Conservation (phyloP, 1,140 invertebrate species). For the Hormaphis cornu region DNA sequence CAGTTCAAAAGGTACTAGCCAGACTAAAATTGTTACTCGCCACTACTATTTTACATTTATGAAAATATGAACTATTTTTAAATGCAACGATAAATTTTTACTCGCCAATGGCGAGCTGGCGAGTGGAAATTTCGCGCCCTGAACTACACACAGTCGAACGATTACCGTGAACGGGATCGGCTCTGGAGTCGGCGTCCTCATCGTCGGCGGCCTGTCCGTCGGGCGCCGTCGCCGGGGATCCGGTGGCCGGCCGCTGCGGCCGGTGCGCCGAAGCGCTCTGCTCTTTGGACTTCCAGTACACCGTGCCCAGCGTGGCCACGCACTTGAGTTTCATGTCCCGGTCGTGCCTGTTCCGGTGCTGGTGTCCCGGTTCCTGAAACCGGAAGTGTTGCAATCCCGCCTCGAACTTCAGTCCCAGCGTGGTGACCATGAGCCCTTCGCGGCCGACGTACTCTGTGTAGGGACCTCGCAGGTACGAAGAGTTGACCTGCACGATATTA, state of each 20-base stretch:
- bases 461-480: constrained; percentile 47
- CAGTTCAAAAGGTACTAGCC: too few relatives aligned
- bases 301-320: constrained; percentile 70
- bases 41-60: too few relatives aligned
- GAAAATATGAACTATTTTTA: too few relatives aligned
- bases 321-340: constrained; percentile 81
- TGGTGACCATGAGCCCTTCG: constrained; percentile 60
- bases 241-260: constrained; percentile 40
- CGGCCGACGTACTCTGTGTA: constrained; percentile 46
- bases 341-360: constrained; percentile 38
- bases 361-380: neutral
- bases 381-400: constrained; percentile 66
- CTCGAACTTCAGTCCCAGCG: constrained; percentile 59
- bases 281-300: constrained; percentile 73
- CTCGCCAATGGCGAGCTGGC: too few relatives aligned
- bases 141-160: too few relatives aligned
- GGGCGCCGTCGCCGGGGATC: constrained; percentile 51
- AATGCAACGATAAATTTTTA: too few relatives aligned
- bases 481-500: constrained; percentile 49
- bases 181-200: constrained; percentile 43
- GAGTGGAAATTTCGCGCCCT: too few relatives aligned
- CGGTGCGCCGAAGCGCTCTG: constrained; percentile 66
- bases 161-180: constrained; percentile 46
- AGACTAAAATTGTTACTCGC: too few relatives aligned
- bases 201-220: constrained; percentile 50